These are phyloP conservation scores for Andrena haemorrhoa DNA, from an alignment of 2,888 invertebrate species.

Conservation along the genomic window DNA sequence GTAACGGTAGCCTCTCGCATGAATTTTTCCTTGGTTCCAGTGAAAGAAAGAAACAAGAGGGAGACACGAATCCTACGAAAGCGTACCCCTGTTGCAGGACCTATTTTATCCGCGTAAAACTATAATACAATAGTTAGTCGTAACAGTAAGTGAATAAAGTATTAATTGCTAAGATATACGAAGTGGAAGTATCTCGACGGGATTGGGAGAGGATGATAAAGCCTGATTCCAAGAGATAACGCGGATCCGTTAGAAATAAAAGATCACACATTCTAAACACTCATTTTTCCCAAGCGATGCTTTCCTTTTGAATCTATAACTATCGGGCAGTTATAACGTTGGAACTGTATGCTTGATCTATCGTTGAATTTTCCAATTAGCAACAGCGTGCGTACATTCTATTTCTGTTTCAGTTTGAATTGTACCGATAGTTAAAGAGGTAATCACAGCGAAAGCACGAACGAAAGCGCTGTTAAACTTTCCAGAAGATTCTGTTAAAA, in stretches of 20 bases:
- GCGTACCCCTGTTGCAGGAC: conserved; percentile 54
- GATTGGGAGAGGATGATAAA: conserved; percentile 26
- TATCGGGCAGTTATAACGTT: conserved; percentile 32
- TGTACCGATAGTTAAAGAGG: conserved; percentile 38
- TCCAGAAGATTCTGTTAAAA: conserved; percentile 16
- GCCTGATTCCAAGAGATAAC: conserved; percentile 37
- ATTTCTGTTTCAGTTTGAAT: conserved; percentile 12
- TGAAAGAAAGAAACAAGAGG: conserved; percentile 1
- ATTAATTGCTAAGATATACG: conserved; percentile 70
- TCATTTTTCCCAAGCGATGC: conserved; percentile 40
- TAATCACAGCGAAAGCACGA: conserved; percentile 31
- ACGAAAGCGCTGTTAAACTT: conserved; percentile 16
- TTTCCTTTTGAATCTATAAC: conserved; percentile 42
- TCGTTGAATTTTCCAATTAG: not conserved
- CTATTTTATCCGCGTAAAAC: conserved; percentile 75
- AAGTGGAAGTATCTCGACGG: conserved; percentile 55
- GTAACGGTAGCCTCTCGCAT: conserved; percentile 22
- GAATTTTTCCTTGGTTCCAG: conserved; percentile 24
- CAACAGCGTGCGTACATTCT: conserved; percentile 10
- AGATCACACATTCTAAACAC: conserved; percentile 45
- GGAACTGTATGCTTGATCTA: conserved; percentile 9
- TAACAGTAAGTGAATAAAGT: conserved; percentile 76
- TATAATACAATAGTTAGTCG: conserved; percentile 77
- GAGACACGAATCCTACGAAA: conserved; percentile 57
- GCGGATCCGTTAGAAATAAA: conserved; percentile 51